These are phyloP conservation scores for Cosmorhoe ocellata DNA, from an alignment of 2,888 invertebrate species.

Conservation along the genomic window DNA sequence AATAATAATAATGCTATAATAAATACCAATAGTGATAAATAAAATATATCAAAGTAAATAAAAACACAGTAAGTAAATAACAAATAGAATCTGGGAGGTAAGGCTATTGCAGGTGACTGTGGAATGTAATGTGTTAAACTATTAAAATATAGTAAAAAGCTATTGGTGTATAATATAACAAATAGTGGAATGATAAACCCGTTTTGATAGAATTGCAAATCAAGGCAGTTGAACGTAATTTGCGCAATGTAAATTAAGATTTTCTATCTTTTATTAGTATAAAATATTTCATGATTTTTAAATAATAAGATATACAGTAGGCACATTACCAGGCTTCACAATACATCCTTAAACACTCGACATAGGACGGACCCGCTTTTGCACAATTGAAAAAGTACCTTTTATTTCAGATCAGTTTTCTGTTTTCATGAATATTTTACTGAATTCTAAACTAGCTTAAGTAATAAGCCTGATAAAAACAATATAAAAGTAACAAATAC, in stretches of 20 bases:
- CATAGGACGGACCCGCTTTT: conserved; percentile 73
- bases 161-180: conserved; percentile 26
- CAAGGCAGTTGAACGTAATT: neutral
- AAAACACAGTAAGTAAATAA: conserved; percentile 35
- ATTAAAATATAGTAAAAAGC: conserved; percentile 27
- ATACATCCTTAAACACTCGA: conserved; percentile 37
- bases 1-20: conserved; percentile 17
- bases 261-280: no score
- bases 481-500: no score
- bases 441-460: no score
- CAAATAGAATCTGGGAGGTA: conserved; percentile 47
- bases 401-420: no score
- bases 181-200: conserved; percentile 63
- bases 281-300: no score
- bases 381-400: conserved; percentile 15
- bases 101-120: conserved; percentile 68
- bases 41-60: conserved; percentile 29
- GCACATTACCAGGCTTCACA: conserved; percentile 71
- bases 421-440: no score
- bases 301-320: conserved; percentile 56
- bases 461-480: no score
- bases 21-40: conserved; percentile 11
- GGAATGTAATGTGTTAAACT: conserved; percentile 36
- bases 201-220: conserved; percentile 35
- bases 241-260: neutral